Percentiles rank a stretch among this genome's conserved stretches.
These are phyloP conservation scores for Apamea sordens DNA, from an alignment of 2,888 invertebrate species.

Conservation along the genomic window DNA sequence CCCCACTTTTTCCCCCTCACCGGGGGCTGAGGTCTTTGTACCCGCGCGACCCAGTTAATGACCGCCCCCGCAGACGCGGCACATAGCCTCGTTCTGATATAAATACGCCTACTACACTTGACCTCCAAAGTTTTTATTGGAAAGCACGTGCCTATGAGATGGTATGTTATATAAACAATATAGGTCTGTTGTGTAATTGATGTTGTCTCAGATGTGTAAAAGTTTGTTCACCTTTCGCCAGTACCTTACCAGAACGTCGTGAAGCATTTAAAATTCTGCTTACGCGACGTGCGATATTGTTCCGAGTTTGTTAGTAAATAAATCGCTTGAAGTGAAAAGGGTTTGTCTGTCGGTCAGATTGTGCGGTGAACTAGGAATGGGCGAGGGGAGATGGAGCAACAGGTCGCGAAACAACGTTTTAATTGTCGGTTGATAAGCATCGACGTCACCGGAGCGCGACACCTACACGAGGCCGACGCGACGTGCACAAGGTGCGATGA, in stretches of 20 bases:
- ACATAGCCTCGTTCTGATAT: slow-evolving; percentile 88
- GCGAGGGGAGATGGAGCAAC: slow-evolving; percentile 82
- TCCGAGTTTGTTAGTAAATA: slow-evolving; percentile 70
- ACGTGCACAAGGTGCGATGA: slow-evolving; percentile 83
- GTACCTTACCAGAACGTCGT: slow-evolving; percentile 27
- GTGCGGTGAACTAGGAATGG: slow-evolving; percentile 72
- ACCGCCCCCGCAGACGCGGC: slow-evolving; percentile 88
- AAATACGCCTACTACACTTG: slow-evolving; percentile 91
- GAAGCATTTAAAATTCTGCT: slow-evolving; percentile 9
- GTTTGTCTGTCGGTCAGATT: slow-evolving; percentile 73
- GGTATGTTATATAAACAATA: slow-evolving; percentile 84
- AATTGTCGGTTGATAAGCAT: slow-evolving; percentile 88
- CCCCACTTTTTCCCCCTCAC: slow-evolving; percentile 79
- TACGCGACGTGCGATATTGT: slow-evolving; percentile 59
- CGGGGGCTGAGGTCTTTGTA: slow-evolving; percentile 86
- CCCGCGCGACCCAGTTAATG: slow-evolving; percentile 90
- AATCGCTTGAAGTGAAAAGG: slow-evolving; percentile 65
- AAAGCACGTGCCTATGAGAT: slow-evolving; percentile 87
- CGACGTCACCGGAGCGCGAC: slow-evolving; percentile 87
- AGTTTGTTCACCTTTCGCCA: slow-evolving; percentile 51
- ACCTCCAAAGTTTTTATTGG: slow-evolving; percentile 90
- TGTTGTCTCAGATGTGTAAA: slow-evolving; percentile 58
- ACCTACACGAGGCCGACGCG: slow-evolving; percentile 74
- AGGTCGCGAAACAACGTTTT: slow-evolving; percentile 89
- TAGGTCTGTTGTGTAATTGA: slow-evolving; percentile 64